Base-by-base conservation (phyloP, 53 echinoderm and acorn worm genomes). In the Paracentrotus lividus region DNA sequence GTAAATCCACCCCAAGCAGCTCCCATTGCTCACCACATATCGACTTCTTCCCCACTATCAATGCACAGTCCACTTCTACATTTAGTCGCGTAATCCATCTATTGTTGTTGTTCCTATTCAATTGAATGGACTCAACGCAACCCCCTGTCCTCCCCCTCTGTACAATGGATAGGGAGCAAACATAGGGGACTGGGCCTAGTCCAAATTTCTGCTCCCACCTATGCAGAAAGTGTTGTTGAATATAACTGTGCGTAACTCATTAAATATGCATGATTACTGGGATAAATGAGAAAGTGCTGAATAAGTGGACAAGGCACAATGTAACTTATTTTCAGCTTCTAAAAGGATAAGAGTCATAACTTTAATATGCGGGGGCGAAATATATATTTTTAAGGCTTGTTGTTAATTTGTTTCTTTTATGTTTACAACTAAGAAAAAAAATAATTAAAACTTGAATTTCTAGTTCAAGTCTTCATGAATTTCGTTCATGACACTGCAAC, bases 211-310 rank as follows among this genome's bases (percentile, higher is more conserved):
- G 85, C 40, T 9, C 40, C 40, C 36, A 36, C 4, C 40, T 20
- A 32, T 40, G 40, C 72, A 72, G 58, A 23, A 24, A 10, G 24
- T 88, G 58, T 88, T 53, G 58, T 92, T 94, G 91, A 92, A 94
- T 92, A 94, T 94, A 94, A 91, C 86, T 92, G 92, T 94, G 67
- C 59, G 58, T 60, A 34, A 36, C 91, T 94, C 92, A 94, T 94
- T 91, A 94, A 94, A 90, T 65, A 92, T 94, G 92, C 86, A 94
- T 94, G 91, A 52, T 33, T 24, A 68, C 65, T 18, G 67, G 34
- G 34, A 65, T 42, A 36, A 33, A 91, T 18, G 91, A 66, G 49
- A 66, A 72, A 65, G 75, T 72, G 91, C 65, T 47, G 33, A 24
- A 52, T 26, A 26, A 76, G 78, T 16, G 78, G 92, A 33, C 31